Evolutionary conservation across 2,113 vertebrate species (phyloP).

Genomic region (Zingel zingel): DNA sequence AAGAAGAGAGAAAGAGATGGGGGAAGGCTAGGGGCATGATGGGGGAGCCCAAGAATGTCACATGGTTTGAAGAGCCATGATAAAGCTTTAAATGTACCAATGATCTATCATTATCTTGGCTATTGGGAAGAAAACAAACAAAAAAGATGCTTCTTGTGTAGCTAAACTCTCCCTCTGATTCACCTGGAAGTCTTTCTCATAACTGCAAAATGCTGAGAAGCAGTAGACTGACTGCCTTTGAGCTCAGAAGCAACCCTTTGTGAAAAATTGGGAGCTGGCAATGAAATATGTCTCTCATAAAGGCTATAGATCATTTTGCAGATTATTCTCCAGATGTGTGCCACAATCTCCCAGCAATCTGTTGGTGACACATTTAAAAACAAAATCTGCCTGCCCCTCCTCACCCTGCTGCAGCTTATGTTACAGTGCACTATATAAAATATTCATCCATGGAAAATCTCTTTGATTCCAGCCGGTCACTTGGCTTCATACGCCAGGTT

Average conservation of each 20-base stretch:
- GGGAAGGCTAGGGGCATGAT: slow-evolving; percentile 38
- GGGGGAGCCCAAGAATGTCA: slow-evolving; percentile 55
- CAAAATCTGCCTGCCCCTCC: slow-evolving; percentile 47
- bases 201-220: background rate
- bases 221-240: background rate
- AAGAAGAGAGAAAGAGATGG: slow-evolving; percentile 56
- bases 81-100: slow-evolving; percentile 8
- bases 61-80: slow-evolving; percentile 55
- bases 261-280: background rate
- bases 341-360: slow-evolving; percentile 43
- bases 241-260: slow-evolving; percentile 16
- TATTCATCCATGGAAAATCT: slow-evolving; percentile 82
- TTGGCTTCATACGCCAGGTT: slow-evolving; percentile 44
- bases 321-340: slow-evolving; percentile 32
- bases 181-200: background rate
- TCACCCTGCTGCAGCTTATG: slow-evolving; percentile 61
- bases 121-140: background rate
- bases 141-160: background rate
- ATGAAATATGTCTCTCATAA: background rate
- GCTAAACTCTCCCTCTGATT: background rate
- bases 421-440: slow-evolving; percentile 82
- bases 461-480: slow-evolving; percentile 70
- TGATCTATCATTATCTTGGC: background rate
- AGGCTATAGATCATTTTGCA: background rate
- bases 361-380: slow-evolving; percentile 34